Conservation (phyloP, 2,797 vertebrate species). For the Lateolabrax maculatus region DNA sequence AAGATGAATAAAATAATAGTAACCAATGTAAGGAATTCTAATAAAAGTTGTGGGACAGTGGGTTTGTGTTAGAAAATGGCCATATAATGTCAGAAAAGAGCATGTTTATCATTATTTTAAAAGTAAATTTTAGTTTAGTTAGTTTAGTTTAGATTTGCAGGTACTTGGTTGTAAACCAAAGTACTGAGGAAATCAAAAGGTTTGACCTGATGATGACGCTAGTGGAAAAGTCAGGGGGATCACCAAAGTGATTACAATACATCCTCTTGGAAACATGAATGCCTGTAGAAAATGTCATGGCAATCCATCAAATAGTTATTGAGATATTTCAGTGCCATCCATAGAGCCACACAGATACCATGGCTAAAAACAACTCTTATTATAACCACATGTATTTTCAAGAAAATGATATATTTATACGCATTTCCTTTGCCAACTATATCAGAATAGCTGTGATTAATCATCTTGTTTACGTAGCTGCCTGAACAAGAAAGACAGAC, state of each 20-base stretch:
- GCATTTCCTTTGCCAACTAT: slow-evolving; percentile 15
- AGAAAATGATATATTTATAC: slow-evolving; percentile 2
- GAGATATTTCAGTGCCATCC: not conserved
- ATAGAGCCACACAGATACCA: not conserved
- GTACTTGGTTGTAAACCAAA: not conserved
- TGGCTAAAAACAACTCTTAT: slow-evolving; percentile 14
- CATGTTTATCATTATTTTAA: not conserved
- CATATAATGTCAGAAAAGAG: slow-evolving; percentile 7
- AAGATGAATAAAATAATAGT: slow-evolving; percentile 20
- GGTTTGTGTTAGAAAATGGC: slow-evolving; percentile 12
- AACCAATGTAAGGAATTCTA: slow-evolving; percentile 7
- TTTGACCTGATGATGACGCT: not conserved
- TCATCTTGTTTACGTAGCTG: slow-evolving; percentile 48
- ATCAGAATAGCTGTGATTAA: slow-evolving; percentile 28
- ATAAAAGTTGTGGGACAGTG: not conserved
- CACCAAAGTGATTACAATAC: not conserved
- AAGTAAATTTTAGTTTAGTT: not conserved
- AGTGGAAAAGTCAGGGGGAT: not conserved
- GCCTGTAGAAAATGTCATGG: not conserved
- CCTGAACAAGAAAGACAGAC: slow-evolving; percentile 27
- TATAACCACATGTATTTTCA: not conserved
- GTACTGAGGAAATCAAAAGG: too few relatives aligned
- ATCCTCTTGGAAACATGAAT: not conserved
- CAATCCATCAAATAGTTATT: not conserved
- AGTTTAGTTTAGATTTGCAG: too few relatives aligned